Evolutionary conservation across 2,888 invertebrate genomes (phyloP).

Genomic region (Asteroscopus sphinx): DNA sequence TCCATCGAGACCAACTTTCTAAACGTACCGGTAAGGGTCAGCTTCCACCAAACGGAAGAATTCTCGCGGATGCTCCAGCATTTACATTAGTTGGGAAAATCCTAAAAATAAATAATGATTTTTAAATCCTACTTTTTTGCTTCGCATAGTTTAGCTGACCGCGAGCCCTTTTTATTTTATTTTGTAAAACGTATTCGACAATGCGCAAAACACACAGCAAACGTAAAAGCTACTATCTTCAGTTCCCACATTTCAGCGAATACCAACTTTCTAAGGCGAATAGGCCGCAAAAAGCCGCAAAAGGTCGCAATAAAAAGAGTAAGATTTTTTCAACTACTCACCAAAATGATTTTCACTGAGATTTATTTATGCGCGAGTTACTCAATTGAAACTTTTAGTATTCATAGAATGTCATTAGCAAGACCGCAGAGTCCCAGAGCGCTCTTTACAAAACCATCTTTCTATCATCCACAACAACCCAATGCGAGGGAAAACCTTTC

Average conservation of each 20-base stretch:
- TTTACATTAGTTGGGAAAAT: no score
- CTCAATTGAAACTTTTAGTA: constrained; percentile 21
- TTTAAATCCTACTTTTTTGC: not conserved
- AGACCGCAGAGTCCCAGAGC: constrained; percentile 4
- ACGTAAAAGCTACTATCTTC: constrained; percentile 28
- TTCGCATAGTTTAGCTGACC: constrained; percentile 9
- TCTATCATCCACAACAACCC: constrained; percentile 26
- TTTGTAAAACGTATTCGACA: constrained; percentile 24
- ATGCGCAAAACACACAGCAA: constrained; percentile 20
- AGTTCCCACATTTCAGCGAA: constrained; percentile 25
- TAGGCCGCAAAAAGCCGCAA: constrained; percentile 17
- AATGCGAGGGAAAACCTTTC: constrained; percentile 23
- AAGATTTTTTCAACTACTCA: constrained; percentile 2
- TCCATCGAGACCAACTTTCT: no score
- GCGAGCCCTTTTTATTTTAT: constrained; percentile 17
- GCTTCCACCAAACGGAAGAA: no score
- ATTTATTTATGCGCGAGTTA: constrained; percentile 34
- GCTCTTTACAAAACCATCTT: constrained; percentile 22
- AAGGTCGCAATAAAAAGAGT: constrained; percentile 13
- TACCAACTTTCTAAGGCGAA: constrained; percentile 27
- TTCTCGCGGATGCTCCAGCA: no score
- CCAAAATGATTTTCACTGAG: constrained; percentile 17
- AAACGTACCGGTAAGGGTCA: no score
- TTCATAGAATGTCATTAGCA: constrained; percentile 48
- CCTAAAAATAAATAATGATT: no score